Evolutionary conservation across 1,140 invertebrate genomes (phyloP), one percentile per base, ranked within the genome.

Genomic region (Lutraria rhynchaena): DNA sequence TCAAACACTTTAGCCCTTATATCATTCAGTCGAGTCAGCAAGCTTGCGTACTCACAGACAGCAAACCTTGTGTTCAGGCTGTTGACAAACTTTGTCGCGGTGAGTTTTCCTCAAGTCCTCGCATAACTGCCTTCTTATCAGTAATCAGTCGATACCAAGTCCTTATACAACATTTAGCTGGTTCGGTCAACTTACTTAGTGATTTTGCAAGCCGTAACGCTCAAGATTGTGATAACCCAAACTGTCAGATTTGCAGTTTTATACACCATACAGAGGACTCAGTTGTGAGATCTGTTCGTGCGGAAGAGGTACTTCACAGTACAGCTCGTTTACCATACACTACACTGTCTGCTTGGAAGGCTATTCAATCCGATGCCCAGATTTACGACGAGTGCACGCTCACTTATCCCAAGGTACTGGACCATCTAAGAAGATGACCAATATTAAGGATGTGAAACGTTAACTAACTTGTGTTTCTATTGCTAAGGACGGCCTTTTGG

Each of bases 401-500:
- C 78, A 83, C 44, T 65, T 86, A 5, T 49, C 24, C 27, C 71
- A 84, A 29, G 80, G 78, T 19, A 86, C 82, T 27, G 2, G 85
- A n/a, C 85, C 82, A 17, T 82, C 70, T 22, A 84, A 74, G 22
- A 85, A 83, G 61, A 35, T 76, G 9, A 76, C 22, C 2, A 70
- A 37, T 57, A 22, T 73, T 17, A 63, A 49, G 73, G 67, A 87
- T 46, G 75, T 76, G 33, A 75, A 86, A 53, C 46, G 81, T 0
- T 84, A 85, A 55, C 44, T 83, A n/a, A 61, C 61, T 44, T 81
- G 82, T n/a, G 70, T 55, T 11, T 75, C 75, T 7, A 83, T 86
- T 35, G 49, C 83, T 33, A 84, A 82, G 60, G 86, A 86, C 75
- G 78, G 80, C 57, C 24, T 87, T 4, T 46, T 87, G 19, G 78